Evolutionary conservation across 1,140 invertebrate genomes (phyloP).

Genomic region (Ganaspis sp.): DNA sequence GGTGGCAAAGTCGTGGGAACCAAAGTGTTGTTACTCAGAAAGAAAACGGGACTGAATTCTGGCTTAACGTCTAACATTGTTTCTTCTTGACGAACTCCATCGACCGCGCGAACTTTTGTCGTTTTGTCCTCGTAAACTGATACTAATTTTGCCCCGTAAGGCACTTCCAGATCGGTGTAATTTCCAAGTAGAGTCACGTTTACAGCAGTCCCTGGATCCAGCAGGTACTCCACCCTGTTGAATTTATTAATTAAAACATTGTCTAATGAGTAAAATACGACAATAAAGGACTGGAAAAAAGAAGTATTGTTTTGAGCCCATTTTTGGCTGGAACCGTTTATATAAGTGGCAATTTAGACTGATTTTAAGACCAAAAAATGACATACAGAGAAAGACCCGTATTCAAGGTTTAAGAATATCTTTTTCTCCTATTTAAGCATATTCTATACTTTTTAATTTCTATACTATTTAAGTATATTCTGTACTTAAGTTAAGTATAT

Average conservation of each 20-base stretch:
- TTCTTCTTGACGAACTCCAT: constrained; percentile 80
- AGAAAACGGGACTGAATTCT: constrained; percentile 85
- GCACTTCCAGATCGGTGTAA: constrained; percentile 82
- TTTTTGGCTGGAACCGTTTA: too few relatives aligned
- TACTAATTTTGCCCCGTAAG: constrained; percentile 83
- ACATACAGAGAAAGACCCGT: too few relatives aligned
- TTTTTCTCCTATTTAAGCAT: too few relatives aligned
- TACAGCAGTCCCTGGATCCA: constrained; percentile 85
- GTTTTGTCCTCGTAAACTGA: constrained; percentile 82
- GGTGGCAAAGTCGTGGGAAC: constrained; percentile 87
- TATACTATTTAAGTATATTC: too few relatives aligned
- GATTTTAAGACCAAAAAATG: too few relatives aligned
- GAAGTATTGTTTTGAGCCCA: too few relatives aligned
- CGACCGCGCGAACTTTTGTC: constrained; percentile 75
- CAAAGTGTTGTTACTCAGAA: constrained; percentile 82
- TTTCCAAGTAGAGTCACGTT: constrained; percentile 86
- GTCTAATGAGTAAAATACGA: too few relatives aligned
- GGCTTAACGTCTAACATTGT: constrained; percentile 81
- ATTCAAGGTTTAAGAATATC: too few relatives aligned
- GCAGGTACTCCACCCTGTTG: constrained; percentile 77
- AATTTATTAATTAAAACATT: constrained; percentile 29
- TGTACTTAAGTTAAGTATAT: too few relatives aligned
- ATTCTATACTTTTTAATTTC: too few relatives aligned
- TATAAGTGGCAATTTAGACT: too few relatives aligned
- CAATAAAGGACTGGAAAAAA: too few relatives aligned